Percentiles rank a stretch among this genome's conserved stretches.
These are phyloP conservation scores for Corydoras maculifer DNA, from an alignment of 2,113 vertebrate genomes.

Conservation along the genomic window DNA sequence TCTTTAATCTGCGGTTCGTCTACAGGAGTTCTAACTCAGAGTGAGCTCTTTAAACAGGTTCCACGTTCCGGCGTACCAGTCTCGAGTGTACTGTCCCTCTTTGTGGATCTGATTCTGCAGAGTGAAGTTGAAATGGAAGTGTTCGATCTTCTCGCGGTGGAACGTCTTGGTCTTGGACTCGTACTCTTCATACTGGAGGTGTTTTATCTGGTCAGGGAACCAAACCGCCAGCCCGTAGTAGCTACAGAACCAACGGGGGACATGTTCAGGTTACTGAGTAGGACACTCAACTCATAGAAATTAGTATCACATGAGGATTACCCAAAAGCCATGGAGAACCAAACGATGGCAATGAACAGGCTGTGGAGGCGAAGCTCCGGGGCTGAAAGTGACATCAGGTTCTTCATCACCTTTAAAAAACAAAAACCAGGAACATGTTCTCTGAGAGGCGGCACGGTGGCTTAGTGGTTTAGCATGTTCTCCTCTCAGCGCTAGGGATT, in stretches of 20 bases:
- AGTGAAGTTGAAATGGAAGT: conserved; percentile 92
- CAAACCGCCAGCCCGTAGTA: conserved; percentile 93
- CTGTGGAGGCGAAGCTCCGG: conserved; percentile 84
- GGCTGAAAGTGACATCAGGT: conserved; percentile 78
- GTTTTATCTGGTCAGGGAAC: conserved; percentile 97
- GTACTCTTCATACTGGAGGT: conserved; percentile 86
- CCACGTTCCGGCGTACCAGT: conserved; percentile 70
- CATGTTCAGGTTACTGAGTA: neutral
- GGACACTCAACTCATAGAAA: neutral
- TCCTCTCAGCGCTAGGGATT: too few relatives aligned
- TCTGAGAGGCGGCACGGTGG: too few relatives aligned
- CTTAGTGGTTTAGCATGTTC: too few relatives aligned
- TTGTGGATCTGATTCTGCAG: conserved; percentile 91
- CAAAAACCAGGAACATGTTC: neutral
- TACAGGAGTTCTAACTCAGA: neutral
- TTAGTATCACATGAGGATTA: conserved; percentile 46
- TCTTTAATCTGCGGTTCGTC: too few relatives aligned
- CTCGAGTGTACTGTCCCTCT: conserved; percentile 81
- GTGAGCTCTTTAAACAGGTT: neutral
- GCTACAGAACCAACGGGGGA: conserved; percentile 53
- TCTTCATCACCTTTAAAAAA: conserved; percentile 79
- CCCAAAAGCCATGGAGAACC: conserved; percentile 97
- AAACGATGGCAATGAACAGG: conserved; percentile 86
- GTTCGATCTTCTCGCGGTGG: conserved; percentile 74
- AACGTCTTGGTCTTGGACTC: conserved; percentile 79